These are phyloP conservation scores for Mycteria americana DNA, from an alignment of 2,797 vertebrate genomes.

Conservation along the genomic window DNA sequence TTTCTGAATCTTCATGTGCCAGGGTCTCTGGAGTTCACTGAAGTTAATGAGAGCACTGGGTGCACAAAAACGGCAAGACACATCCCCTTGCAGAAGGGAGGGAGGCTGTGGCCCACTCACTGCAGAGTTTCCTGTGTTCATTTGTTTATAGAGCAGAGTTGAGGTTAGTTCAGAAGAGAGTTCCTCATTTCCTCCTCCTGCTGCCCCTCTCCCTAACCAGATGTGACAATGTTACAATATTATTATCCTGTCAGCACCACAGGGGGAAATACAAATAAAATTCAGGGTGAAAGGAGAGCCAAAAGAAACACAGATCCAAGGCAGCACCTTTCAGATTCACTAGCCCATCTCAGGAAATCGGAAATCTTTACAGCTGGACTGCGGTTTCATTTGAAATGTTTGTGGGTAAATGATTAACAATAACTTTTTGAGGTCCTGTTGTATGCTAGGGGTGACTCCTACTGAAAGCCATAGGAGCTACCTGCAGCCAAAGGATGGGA, in stretches of 20 bases:
- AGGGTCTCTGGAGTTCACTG: neutral
- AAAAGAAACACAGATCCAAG: slow-evolving; percentile 17
- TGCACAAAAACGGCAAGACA: neutral
- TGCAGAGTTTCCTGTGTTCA: neutral
- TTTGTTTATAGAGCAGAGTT: slow-evolving; percentile 30
- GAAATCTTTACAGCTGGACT: neutral
- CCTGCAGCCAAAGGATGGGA: neutral
- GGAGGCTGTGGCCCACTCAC: neutral
- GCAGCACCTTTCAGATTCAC: slow-evolving; percentile 11
- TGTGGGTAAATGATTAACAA: neutral
- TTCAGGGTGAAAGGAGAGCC: neutral
- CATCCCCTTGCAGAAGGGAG: neutral
- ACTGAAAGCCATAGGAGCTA: neutral
- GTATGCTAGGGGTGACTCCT: neutral
- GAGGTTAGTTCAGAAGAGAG: slow-evolving; percentile 32
- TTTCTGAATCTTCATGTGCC: neutral
- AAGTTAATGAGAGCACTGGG: neutral
- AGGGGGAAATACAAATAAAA: slow-evolving; percentile 32
- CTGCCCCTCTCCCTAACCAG: slow-evolving; percentile 27
- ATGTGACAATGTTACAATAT: slow-evolving; percentile 54
- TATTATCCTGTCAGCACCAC: slow-evolving; percentile 43
- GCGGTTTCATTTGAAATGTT: neutral
- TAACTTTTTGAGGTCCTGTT: neutral
- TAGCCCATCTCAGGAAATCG: neutral
- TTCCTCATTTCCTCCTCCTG: slow-evolving; percentile 28